Evolutionary conservation across 2,888 invertebrate species (phyloP), one percentile per base, ranked within the genome.

Genomic region (Ypsolopha scabrella): DNA sequence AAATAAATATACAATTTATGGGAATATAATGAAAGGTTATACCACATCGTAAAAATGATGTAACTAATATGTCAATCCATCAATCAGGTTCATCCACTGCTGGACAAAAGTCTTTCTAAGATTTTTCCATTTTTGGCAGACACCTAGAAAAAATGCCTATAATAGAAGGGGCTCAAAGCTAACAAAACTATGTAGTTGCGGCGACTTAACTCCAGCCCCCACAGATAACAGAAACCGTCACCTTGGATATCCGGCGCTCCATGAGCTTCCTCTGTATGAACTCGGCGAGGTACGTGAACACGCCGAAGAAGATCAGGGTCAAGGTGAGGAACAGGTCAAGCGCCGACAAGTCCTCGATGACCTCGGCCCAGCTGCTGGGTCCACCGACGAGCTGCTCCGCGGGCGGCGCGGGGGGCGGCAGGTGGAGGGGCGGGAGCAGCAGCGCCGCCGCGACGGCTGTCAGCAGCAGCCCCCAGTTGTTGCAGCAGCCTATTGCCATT

Each of bases 191-290:
- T 24, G 2, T 24, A 24, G 2, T 4, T 24, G 24, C 24, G 24
- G 24, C 24, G 24, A 24, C 2, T 24, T 24, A 24, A 9, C 34
- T 4, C n/a, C 33, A 9, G 24, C 7, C 4, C 35, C 7, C 7
- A 46, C 10, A 24, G 34, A 33, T 6, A 11, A 11, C n/a, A 8
- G 34, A 9, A 9, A 7, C 14, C n/a, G 6, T 51, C 57, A 82
- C 82, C 76, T 80, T 80, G 46, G 67, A 53, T 57, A 81, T 73
- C 56, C 83, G 67, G 60, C 66, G 71, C 61, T 82, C 79, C 72
- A 79, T 71, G 37, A 77, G 57, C 62, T 80, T 81, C 56, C 75
- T 72, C 53, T 82, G 82, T 55, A 81, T 70, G 78, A 77, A 80
- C 59, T 80, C 80, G 60, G 69, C 75, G 45, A 77, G 52, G 55